Evolutionary conservation across 2,113 vertebrate genomes (phyloP).

Genomic region (Melospiza melodia): DNA sequence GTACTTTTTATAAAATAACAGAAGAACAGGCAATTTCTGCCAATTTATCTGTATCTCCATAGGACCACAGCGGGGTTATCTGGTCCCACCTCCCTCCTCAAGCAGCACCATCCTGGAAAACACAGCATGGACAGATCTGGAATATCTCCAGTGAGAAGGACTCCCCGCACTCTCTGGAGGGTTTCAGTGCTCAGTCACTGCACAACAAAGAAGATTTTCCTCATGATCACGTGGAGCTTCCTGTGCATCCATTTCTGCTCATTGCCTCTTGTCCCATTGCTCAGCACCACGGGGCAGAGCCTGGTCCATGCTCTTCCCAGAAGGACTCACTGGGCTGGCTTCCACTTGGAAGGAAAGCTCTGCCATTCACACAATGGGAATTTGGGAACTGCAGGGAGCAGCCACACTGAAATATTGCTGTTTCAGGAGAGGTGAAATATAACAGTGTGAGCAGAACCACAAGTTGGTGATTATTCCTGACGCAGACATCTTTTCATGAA

Average conservation of each 20-base stretch:
- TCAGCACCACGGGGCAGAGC: neutral
- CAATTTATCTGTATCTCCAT: neutral
- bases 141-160: neutral
- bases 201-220: neutral
- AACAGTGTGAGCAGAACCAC: neutral
- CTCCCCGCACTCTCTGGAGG: neutral
- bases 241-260: neutral
- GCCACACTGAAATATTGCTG: neutral
- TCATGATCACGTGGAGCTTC: neutral
- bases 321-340: neutral
- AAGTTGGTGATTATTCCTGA: neutral
- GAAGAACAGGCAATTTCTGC: neutral
- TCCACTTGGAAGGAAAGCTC: neutral
- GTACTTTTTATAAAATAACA: neutral
- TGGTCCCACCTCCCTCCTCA: neutral
- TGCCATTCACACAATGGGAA: neutral
- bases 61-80: neutral
- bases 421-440: neutral
- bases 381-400: neutral
- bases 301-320: neutral
- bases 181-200: neutral
- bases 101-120: neutral
- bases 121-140: neutral
- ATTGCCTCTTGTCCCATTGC: accelerated
- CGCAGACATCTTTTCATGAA: no score